Percentiles rank a stretch among this genome's conserved stretches.
These are phyloP conservation scores for Plectrocnemia conspersa DNA, from an alignment of 1,140 invertebrate species.

Conservation along the genomic window DNA sequence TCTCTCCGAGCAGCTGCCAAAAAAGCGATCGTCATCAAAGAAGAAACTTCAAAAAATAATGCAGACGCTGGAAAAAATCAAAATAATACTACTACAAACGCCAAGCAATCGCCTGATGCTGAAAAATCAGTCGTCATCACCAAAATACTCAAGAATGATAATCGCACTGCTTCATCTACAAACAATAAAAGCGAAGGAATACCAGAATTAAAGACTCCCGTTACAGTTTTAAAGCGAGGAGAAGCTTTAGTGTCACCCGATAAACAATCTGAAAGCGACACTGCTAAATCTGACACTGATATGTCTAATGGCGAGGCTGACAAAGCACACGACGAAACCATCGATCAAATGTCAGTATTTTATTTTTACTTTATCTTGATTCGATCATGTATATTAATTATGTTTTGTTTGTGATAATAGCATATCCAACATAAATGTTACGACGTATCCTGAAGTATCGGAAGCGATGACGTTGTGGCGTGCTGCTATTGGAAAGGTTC, in stretches of 20 bases:
- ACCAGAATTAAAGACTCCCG: constrained; percentile 16
- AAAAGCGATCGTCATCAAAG: constrained; percentile 41
- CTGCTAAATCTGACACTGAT: constrained; percentile 1
- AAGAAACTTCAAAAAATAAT: constrained; percentile 35
- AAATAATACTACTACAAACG: neutral
- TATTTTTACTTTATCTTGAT: constrained; percentile 1
- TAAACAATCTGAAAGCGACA: neutral
- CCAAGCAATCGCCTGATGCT: neutral
- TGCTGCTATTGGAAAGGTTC: constrained; percentile 42
- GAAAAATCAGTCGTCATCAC: constrained; percentile 16
- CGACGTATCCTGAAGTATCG: constrained; percentile 44
- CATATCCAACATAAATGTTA: constrained; percentile 23
- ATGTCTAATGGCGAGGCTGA: too few species aligned
- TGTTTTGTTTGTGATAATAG: neutral
- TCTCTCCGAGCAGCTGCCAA: constrained; percentile 44
- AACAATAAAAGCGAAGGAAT: neutral
- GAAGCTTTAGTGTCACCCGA: constrained; percentile 12
- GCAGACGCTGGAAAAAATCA: neutral
- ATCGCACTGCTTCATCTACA: constrained; percentile 3
- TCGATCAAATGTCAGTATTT: constrained; percentile 15
- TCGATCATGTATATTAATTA: neutral
- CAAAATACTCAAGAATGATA: constrained; percentile 26
- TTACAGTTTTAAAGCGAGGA: constrained; percentile 29
- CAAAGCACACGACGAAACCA: constrained; percentile 4
- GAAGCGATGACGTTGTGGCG: constrained; percentile 46